Conservation (phyloP, 1,140 invertebrate genomes). For the Leptinotarsa undecemlineata region DNA sequence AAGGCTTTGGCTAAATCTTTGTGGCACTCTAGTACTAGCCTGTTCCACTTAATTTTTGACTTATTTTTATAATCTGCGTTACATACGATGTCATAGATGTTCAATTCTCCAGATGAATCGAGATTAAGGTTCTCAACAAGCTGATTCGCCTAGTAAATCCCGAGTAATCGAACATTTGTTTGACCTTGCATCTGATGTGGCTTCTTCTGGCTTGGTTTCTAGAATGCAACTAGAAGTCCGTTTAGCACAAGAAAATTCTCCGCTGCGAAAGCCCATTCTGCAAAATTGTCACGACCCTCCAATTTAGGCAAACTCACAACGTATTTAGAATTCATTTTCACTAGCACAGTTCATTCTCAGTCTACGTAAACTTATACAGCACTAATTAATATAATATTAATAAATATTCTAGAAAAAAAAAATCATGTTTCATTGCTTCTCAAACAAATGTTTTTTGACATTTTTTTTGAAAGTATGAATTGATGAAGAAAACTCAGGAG, state of each 20-base stretch:
- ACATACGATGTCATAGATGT: constrained; percentile 29
- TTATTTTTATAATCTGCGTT: constrained; percentile 33
- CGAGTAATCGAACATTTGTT: not conserved
- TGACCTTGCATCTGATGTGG: not conserved
- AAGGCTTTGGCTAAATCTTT: too few relatives aligned
- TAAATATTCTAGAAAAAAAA: too few relatives aligned
- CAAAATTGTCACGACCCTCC: too few relatives aligned
- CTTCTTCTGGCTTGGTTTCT: not conserved
- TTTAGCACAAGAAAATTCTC: not conserved
- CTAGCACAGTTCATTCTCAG: too few relatives aligned
- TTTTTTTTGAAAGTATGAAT: too few relatives aligned
- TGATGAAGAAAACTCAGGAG: too few relatives aligned
- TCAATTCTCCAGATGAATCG: constrained; percentile 29
- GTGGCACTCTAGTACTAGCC: constrained; percentile 23
- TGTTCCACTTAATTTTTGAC: constrained; percentile 46
- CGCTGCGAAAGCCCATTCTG: not conserved
- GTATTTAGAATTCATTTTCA: too few relatives aligned
- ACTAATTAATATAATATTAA: too few relatives aligned
- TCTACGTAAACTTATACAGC: too few relatives aligned
- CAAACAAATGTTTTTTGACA: too few relatives aligned
- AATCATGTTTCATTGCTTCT: too few relatives aligned
- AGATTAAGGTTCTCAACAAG: not conserved
- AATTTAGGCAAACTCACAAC: too few relatives aligned
- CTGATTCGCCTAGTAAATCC: not conserved
- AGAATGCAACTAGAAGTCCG: not conserved